A percentile compares a stretch with the other conserved stretches of the same genome.
These are phyloP conservation scores for Hirundichthys speculiger DNA, from an alignment of 2,113 vertebrate genomes.

Conservation along the genomic window DNA sequence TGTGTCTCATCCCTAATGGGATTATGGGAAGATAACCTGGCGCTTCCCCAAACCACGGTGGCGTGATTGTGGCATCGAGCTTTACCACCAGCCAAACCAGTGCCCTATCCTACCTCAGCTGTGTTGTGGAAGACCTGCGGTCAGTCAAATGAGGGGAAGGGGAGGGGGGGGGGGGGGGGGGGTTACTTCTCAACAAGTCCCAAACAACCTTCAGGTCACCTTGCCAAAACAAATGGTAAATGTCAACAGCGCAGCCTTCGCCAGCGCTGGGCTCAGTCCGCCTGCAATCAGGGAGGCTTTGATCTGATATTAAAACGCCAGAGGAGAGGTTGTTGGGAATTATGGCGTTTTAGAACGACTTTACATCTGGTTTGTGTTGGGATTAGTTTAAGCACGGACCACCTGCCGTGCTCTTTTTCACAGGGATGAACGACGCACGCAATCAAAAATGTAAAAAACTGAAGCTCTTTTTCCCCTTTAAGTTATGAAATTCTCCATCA, in stretches of 20 bases:
- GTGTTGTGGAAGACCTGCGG: slow-evolving; percentile 22
- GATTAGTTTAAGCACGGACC: slow-evolving; percentile 64
- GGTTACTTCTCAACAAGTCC: slow-evolving; percentile 72
- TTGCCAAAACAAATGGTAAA: slow-evolving; percentile 76
- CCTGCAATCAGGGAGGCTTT: slow-evolving; percentile 54
- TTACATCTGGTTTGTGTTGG: slow-evolving; percentile 55
- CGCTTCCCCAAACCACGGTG: slow-evolving; percentile 57
- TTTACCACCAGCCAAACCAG: slow-evolving; percentile 53
- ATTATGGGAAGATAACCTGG: slow-evolving; percentile 68
- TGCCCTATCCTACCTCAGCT: slow-evolving; percentile 64
- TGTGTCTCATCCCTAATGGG: slow-evolving; percentile 68
- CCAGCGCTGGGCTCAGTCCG: slow-evolving; percentile 40
- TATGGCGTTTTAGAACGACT: slow-evolving; percentile 57
- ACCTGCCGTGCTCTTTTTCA: slow-evolving; percentile 56
- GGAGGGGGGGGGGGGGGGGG: neutral
- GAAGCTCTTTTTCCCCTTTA: slow-evolving; percentile 43
- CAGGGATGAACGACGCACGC: slow-evolving; percentile 12
- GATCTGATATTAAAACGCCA: slow-evolving; percentile 55
- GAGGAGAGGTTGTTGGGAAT: slow-evolving; percentile 62
- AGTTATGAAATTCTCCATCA: slow-evolving; percentile 29
- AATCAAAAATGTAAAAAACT: slow-evolving; percentile 26
- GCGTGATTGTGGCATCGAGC: slow-evolving; percentile 44
- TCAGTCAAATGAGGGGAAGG: neutral
- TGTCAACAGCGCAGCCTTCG: slow-evolving; percentile 66
- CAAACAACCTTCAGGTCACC: slow-evolving; percentile 70